phyloP scores from a whole-genome alignment of 2,113 vertebrate genomes.

The Spheniscus mendiculus region DNA sequence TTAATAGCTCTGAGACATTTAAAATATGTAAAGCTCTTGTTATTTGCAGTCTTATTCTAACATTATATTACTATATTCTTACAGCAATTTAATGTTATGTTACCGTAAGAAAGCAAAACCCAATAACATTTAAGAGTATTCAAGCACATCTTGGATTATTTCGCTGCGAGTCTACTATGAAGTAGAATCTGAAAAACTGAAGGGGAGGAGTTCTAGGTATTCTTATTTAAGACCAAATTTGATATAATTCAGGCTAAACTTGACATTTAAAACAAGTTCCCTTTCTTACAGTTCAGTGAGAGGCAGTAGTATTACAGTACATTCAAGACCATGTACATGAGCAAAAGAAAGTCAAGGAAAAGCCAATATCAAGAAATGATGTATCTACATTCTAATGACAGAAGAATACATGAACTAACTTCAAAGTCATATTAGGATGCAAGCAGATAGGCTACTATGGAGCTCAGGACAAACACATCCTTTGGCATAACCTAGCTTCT shows the following conservation, averaged over 20 bases:
- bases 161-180: background rate
- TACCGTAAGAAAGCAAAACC: background rate
- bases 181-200: conserved; percentile 23
- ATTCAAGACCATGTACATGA: background rate
- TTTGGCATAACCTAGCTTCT: background rate
- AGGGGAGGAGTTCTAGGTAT: background rate
- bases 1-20: background rate
- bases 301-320: background rate
- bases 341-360: background rate
- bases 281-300: conserved; percentile 18
- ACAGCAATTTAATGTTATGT: background rate
- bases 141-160: background rate
- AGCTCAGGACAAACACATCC: background rate
- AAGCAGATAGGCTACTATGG: background rate
- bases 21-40: background rate
- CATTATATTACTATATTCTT: background rate
- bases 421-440: background rate
- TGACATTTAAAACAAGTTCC: conserved; percentile 35
- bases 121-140: background rate
- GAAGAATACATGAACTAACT: background rate
- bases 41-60: background rate
- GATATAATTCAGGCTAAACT: conserved; percentile 7
- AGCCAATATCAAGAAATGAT: background rate
- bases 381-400: background rate
- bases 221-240: background rate